Evolutionary conservation across 30 jellyfish, hydroid and myxozoan species (phyloP), one percentile per base, ranked within the genome.

Genomic region (Sanderia malayensis): DNA sequence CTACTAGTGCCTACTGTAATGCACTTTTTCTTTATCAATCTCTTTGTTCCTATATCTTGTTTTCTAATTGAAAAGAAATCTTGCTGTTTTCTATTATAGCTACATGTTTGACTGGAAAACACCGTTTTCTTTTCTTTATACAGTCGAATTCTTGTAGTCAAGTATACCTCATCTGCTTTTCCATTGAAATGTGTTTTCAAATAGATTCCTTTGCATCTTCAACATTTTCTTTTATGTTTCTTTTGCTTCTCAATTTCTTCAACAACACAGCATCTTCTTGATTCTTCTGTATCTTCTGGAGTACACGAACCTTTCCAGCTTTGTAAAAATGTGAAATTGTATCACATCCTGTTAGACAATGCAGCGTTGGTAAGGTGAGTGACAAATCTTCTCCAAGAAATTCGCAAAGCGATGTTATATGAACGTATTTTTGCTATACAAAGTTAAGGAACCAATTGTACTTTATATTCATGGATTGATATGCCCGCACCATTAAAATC

Each of bases 381-480:
- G 44, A 72, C 13, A 72, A 7, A 26, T 63, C 79, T 46, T 32
- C 28, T 45, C 80, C 93, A 0, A 66, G 73, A 44, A 80, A 49
- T 20, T 67, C 79, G 19, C 78, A 66, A 47, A 46, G 47, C 8
- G 55, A 64, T 10, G 47, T 65, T 17, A 80, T 46, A 47, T 80
- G 86, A 1, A 84, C 84, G 27, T 80, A 80, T 58, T 67, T 80
- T 67, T 55, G 31, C 89, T 37, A 4, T 37, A 4, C 52, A 66
- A 61, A 78, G 47, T 78, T 78, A 37, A 78, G n/a, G 32, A 37
- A 37, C 52, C 52, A 37, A 29, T 61, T 80, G 82, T 62, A 19
- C 52, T 78, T 24, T 64, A 58, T 13, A 37, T 13, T 37, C 52
- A 37, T 37, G 52, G 52, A 37, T 37, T 37, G 52, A 37, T 37